Evolutionary conservation across 2,797 vertebrate species (phyloP).

Genomic region (Thaleichthys pacificus): DNA sequence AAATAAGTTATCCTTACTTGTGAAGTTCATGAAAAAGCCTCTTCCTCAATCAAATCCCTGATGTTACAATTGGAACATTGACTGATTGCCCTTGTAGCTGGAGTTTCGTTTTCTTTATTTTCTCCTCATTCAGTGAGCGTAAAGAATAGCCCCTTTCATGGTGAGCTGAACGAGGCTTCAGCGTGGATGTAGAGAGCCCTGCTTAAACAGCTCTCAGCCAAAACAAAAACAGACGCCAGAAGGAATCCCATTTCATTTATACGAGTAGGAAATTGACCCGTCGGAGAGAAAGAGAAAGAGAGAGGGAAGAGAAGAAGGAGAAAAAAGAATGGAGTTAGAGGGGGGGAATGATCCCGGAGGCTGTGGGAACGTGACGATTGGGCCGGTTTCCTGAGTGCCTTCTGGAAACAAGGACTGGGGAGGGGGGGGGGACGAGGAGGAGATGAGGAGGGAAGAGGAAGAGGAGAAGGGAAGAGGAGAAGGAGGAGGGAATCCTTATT

Average conservation of each 20-base stretch:
- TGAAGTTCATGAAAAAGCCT: constrained; percentile 23
- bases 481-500: no score
- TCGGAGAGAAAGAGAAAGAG: constrained; percentile 14
- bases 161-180: constrained; percentile 36
- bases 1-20: constrained; percentile 14
- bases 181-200: constrained; percentile 41
- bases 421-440: constrained; percentile 11
- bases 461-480: constrained; percentile 38
- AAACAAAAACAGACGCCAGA: constrained; percentile 53
- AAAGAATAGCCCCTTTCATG: constrained; percentile 59
- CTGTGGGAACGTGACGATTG: constrained; percentile 27
- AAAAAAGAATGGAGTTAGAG: constrained; percentile 10
- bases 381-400: constrained; percentile 10
- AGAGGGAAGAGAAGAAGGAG: not conserved
- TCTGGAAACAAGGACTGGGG: not conserved
- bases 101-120: constrained; percentile 41
- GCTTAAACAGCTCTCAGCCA: constrained; percentile 55
- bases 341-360: constrained; percentile 4
- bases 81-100: constrained; percentile 53
- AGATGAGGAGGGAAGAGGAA: constrained; percentile 21
- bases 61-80: constrained; percentile 44
- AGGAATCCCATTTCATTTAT: constrained; percentile 52
- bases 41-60: constrained; percentile 22
- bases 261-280: constrained; percentile 46
- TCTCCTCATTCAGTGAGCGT: constrained; percentile 36